Evolutionary conservation across 2,888 invertebrate species (phyloP), one percentile per base, ranked within the genome.

Genomic region (Rambutsinella grinnellia): DNA sequence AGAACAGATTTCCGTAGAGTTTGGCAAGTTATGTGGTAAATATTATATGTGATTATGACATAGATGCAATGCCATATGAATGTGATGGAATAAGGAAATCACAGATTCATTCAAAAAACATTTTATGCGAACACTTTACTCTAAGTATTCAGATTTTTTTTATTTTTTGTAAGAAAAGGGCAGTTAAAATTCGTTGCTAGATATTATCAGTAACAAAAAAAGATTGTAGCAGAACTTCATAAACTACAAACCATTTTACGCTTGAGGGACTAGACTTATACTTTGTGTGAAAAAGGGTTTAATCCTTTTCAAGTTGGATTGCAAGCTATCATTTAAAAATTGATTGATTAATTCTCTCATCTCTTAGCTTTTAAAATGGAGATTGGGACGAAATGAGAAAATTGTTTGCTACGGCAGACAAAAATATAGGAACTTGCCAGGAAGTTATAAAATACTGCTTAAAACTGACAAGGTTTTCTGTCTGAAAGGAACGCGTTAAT

Each of bases 171-270:
- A 47, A 61, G 51, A 58, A 65, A 68, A 60, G 58, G 68, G 57
- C 49, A 67, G 58, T 67, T 56, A 28, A 24, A n/a, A n/a, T n/a
- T n/a, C n/a, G n/a, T n/a, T n/a, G n/a, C n/a, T 49, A 26, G 24
- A 15, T 57, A 17, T 28, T 60, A 60, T 68, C 58, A 67, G 47
- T 47, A 68, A 68, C 68, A 69, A 60, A 57, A 60, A 53, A 58
- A 51, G 51, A 27, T 47, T 61, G 69, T 60, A 69, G 61, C 69
- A 69, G 28, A 61, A 69, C 61, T 69, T 69, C 53, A 69, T 61
- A 69, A 68, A 69, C 69, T 69, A 69, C 69, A 61, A 69, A 36
- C 61, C 54, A 54, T 69, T 69, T 69, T 51, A 61, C 61, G 60
- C 54, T 61, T 69, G 15, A 54, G 69, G 69, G 69, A 69, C 69